A percentile compares a stretch with the other conserved stretches of the same genome.
phyloP scores from a whole-genome alignment of 2,113 vertebrate species.

The Myiopsitta monachus region DNA sequence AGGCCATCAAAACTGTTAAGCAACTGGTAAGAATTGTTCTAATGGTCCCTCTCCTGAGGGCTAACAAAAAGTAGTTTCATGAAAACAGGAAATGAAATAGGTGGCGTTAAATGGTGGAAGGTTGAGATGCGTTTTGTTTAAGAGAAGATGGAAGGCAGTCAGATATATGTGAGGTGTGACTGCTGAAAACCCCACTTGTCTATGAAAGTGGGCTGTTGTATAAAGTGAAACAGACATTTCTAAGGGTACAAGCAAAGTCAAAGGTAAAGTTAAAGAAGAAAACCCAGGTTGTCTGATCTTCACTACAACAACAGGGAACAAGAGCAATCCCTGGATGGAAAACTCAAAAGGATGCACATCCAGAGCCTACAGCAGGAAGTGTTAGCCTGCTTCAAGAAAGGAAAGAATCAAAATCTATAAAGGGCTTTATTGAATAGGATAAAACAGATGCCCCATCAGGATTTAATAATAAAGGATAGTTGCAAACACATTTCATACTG shows the following conservation, averaged over 20 bases:
- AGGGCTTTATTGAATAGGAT: constrained; percentile 28
- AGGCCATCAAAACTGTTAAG: neutral
- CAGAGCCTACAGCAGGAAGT: neutral
- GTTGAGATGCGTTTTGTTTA: neutral
- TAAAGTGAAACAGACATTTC: neutral
- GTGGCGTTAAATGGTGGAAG: neutral
- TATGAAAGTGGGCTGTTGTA: neutral
- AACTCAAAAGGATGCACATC: neutral
- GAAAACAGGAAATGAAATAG: neutral
- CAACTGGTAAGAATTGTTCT: neutral
- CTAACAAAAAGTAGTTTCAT: neutral
- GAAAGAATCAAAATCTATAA: constrained; percentile 6
- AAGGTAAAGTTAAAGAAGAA: neutral
- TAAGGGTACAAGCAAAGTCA: neutral
- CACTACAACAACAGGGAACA: neutral
- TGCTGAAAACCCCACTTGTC: neutral
- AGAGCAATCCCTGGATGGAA: neutral
- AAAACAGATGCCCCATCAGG: constrained; percentile 47
- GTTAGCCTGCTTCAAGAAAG: neutral
- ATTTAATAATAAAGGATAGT: constrained; percentile 49
- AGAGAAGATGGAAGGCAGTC: neutral
- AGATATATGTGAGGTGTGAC: neutral
- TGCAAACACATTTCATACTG: constrained; percentile 24
- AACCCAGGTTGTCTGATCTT: neutral
- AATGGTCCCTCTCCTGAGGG: neutral